Evolutionary conservation across 2,888 invertebrate species (phyloP).

Genomic region (Melanargia galathea): DNA sequence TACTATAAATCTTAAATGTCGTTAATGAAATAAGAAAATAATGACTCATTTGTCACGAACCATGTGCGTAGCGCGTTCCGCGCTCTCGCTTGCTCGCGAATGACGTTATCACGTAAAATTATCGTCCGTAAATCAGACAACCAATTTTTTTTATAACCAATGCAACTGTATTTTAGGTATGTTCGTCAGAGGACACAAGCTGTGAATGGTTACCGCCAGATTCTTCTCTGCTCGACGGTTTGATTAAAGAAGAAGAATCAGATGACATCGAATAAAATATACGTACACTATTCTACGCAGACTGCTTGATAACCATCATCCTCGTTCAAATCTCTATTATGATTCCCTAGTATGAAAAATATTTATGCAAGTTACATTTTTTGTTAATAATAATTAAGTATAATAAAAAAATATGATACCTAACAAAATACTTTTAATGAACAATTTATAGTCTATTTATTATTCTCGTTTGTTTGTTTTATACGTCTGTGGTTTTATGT

Average conservation of each 20-base stretch:
- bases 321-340: neutral
- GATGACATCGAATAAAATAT: slow-evolving; percentile 46
- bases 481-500: no score
- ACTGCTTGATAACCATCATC: neutral
- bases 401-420: slow-evolving; percentile 11
- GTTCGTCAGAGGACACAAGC: slow-evolving; percentile 77
- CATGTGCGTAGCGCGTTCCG: no score
- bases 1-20: no score
- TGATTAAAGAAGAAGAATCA: slow-evolving; percentile 63
- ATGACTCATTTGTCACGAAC: no score
- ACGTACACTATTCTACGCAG: neutral
- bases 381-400: neutral
- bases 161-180: slow-evolving; percentile 52
- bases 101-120: no score
- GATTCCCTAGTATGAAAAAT: neutral
- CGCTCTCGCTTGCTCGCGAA: no score
- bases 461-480: no score
- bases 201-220: slow-evolving; percentile 79
- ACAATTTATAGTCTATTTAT: no score
- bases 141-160: no score
- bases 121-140: no score
- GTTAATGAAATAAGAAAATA: no score
- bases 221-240: slow-evolving; percentile 62
- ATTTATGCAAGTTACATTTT: slow-evolving; percentile 38
- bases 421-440: neutral